Percentiles rank a stretch among this genome's conserved stretches.
phyloP scores from a whole-genome alignment of 2,113 vertebrate species.

The Haliaeetus leucogaster region DNA sequence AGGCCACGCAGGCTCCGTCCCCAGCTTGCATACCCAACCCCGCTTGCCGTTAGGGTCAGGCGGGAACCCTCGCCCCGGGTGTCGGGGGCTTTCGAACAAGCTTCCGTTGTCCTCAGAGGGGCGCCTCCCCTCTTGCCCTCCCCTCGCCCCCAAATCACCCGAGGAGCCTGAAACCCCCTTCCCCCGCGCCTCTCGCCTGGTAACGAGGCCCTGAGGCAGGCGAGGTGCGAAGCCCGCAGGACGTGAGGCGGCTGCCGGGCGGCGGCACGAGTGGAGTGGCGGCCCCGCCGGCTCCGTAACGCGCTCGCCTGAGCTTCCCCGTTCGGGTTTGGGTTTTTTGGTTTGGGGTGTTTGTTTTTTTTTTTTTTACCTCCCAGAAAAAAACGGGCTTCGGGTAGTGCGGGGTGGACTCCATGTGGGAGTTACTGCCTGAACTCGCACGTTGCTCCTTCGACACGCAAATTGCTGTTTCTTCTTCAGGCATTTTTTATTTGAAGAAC shows the following conservation, averaged over 20 bases:
- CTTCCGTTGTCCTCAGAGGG: rapidly evolving
- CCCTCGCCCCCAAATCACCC: rapidly evolving
- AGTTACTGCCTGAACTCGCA: not conserved
- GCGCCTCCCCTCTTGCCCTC: not conserved
- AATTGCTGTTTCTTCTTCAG: not conserved
- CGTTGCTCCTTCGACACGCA: rapidly evolving
- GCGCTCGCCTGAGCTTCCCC: no score
- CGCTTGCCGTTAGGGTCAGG: rapidly evolving
- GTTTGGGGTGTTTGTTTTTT: no score
- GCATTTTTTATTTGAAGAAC: not conserved
- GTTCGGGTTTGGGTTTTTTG: no score
- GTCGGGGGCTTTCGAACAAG: rapidly evolving
- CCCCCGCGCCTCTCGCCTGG: not conserved
- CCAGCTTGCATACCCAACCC: rapidly evolving
- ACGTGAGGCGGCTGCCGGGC: no score
- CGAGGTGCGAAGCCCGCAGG: not conserved
- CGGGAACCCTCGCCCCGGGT: rapidly evolving
- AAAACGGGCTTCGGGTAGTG: not conserved
- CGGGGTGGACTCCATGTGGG: rapidly evolving
- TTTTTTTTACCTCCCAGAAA: no score
- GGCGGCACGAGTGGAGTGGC: no score
- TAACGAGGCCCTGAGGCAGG: no score
- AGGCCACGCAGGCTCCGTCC: not conserved
- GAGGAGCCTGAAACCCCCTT: rapidly evolving
- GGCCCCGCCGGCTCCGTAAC: no score